These are phyloP conservation scores for Lissonota sp. DNA, from an alignment of 2,888 invertebrate genomes.

Conservation along the genomic window DNA sequence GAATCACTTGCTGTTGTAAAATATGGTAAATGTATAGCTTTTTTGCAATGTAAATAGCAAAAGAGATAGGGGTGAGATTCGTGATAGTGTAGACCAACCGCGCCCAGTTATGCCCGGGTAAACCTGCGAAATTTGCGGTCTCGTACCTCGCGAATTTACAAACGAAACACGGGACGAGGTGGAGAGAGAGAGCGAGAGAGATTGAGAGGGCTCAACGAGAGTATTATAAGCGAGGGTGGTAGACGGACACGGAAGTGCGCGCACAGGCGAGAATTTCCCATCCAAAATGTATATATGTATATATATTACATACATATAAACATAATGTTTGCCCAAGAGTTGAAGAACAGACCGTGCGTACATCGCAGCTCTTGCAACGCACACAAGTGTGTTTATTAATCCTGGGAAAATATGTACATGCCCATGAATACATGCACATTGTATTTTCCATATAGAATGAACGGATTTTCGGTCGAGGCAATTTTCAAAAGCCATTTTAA, in stretches of 20 bases:
- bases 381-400: conserved; percentile 37
- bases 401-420: conserved; percentile 14
- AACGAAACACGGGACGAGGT: conserved; percentile 45
- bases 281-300: neutral
- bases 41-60: too few relatives aligned
- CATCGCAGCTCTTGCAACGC: conserved; percentile 19
- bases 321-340: conserved; percentile 41
- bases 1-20: too few relatives aligned
- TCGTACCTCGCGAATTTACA: conserved; percentile 48
- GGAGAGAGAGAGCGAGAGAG: too few relatives aligned
- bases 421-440: neutral
- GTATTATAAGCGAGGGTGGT: neutral
- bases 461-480: too few relatives aligned
- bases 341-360: conserved; percentile 25
- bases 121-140: conserved; percentile 61
- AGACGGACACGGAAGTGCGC: neutral
- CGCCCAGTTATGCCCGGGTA: conserved; percentile 52
- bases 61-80: too few relatives aligned
- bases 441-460: too few relatives aligned
- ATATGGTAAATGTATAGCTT: too few relatives aligned
- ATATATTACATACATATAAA: conserved; percentile 26
- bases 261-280: conserved; percentile 18
- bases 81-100: conserved; percentile 33
- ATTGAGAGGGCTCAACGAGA: conserved; percentile 21
- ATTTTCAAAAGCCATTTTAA: too few relatives aligned